Percentiles rank a stretch among this genome's conserved stretches.
These are phyloP conservation scores for Melieria omissa DNA, from an alignment of 2,888 invertebrate genomes.

Conservation along the genomic window DNA sequence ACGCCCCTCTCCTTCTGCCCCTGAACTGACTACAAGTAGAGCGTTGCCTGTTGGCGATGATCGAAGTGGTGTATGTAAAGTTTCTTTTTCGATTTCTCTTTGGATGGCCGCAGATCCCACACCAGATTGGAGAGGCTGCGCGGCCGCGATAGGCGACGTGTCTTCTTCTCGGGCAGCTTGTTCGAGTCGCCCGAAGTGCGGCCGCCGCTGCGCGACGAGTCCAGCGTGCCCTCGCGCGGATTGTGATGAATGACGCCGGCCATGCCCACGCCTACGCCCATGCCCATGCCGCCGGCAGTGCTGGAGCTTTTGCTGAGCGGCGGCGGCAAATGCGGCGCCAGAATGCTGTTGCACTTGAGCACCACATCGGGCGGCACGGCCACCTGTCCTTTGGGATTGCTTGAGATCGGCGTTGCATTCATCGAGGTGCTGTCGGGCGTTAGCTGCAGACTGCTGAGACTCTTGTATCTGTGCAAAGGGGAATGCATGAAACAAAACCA, in stretches of 20 bases:
- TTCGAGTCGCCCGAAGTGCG: constrained; percentile 85
- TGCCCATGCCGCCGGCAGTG: constrained; percentile 60
- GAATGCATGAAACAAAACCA: constrained; percentile 25
- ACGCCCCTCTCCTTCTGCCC: neutral
- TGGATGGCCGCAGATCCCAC: constrained; percentile 75
- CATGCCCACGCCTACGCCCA: constrained; percentile 57
- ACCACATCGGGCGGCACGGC: constrained; percentile 57
- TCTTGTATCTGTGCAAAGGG: constrained; percentile 61
- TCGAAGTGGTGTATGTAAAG: constrained; percentile 67
- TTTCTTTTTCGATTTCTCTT: constrained; percentile 68
- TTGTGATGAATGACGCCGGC: constrained; percentile 54
- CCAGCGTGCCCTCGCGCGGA: constrained; percentile 81
- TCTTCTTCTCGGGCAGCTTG: constrained; percentile 85
- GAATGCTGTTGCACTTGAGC: constrained; percentile 61
- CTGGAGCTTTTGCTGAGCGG: constrained; percentile 60
- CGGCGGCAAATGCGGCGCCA: constrained; percentile 42
- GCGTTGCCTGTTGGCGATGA: constrained; percentile 67
- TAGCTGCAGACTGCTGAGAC: constrained; percentile 66
- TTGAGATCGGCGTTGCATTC: constrained; percentile 67
- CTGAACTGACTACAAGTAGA: constrained; percentile 62
- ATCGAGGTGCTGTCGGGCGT: constrained; percentile 64
- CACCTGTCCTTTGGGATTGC: constrained; percentile 61
- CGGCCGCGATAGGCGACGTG: constrained; percentile 83
- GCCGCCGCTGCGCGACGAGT: constrained; percentile 89
- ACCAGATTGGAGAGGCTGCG: constrained; percentile 88